Percentiles rank a stretch among this genome's conserved stretches.
Evolutionary conservation across 2,888 invertebrate genomes (phyloP).

Genomic region (Lycia hirtaria): DNA sequence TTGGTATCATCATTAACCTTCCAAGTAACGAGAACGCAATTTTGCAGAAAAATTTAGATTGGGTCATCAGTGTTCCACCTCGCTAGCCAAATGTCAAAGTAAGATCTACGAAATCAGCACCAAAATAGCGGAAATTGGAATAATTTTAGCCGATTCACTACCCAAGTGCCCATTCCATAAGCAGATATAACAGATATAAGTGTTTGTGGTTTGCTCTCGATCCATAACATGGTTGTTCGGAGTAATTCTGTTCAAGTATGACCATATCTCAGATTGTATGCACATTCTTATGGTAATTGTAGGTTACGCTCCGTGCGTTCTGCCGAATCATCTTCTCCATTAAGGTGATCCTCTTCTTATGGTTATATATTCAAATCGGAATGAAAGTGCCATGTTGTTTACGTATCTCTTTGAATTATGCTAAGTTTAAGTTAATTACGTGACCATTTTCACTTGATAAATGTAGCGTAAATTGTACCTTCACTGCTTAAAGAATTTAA

Average conservation of each 20-base stretch:
- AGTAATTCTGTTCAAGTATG: constrained; percentile 2
- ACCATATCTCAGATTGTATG: constrained; percentile 23
- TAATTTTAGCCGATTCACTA: constrained; percentile 5
- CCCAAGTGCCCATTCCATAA: constrained; percentile 2
- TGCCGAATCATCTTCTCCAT: constrained; percentile 21
- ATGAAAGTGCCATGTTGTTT: constrained; percentile 20
- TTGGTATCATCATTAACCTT: background rate
- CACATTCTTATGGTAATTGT: constrained; percentile 24
- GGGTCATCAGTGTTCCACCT: constrained; percentile 3
- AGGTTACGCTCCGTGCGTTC: background rate
- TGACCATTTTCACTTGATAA: background rate
- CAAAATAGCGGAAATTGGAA: background rate
- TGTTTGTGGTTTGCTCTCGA: constrained; percentile 1
- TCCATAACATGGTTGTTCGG: background rate
- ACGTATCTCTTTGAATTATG: constrained; percentile 6
- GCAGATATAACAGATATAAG: too few species aligned
- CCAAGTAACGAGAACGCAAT: background rate
- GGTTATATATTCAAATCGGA: constrained; percentile 25
- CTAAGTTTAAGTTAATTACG: constrained; percentile 5
- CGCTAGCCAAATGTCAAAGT: constrained; percentile 6
- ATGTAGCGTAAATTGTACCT: constrained; percentile 3
- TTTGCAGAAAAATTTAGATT: constrained; percentile 2
- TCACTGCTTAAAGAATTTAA: background rate
- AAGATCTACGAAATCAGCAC: constrained; percentile 6
- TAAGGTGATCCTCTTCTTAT: constrained; percentile 20